phyloP scores from a whole-genome alignment of 2,888 invertebrate species.

The Chrysotoxum bicinctum region DNA sequence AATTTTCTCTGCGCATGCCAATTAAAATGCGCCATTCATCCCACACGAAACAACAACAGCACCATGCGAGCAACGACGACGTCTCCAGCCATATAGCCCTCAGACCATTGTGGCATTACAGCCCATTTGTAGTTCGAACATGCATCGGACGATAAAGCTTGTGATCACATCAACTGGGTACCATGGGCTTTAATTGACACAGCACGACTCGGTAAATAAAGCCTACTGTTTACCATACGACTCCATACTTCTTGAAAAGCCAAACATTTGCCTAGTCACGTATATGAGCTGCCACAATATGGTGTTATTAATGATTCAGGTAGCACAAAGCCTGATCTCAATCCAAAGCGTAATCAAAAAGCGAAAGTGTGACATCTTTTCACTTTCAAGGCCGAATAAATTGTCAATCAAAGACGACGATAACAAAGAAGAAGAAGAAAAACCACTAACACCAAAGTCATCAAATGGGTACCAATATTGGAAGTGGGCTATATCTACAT shows the following conservation, averaged over 20 bases:
- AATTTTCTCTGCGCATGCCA: slow-evolving; percentile 65
- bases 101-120: slow-evolving; percentile 48
- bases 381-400: slow-evolving; percentile 71
- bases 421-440: slow-evolving; percentile 1
- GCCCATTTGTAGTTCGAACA: slow-evolving; percentile 68
- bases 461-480: slow-evolving; percentile 26
- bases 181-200: slow-evolving; percentile 62
- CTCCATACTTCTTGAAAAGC: slow-evolving; percentile 6
- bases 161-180: slow-evolving; percentile 57
- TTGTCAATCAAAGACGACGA: slow-evolving; percentile 32
- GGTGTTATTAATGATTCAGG: slow-evolving; percentile 64
- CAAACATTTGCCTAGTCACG: slow-evolving; percentile 39
- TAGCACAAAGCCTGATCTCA: slow-evolving; percentile 69
- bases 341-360: slow-evolving; percentile 70
- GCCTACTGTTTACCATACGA: slow-evolving; percentile 63
- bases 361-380: slow-evolving; percentile 73
- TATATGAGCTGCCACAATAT: slow-evolving; percentile 14
- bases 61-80: not conserved
- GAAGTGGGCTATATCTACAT: slow-evolving; percentile 4
- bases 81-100: slow-evolving; percentile 18
- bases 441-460: slow-evolving; percentile 26
- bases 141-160: slow-evolving; percentile 65
- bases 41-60: slow-evolving; percentile 31
- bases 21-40: slow-evolving; percentile 70
- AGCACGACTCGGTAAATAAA: slow-evolving; percentile 63